These are phyloP conservation scores for Spizaetus ornatus DNA, from an alignment of 2,113 vertebrate genomes.

Conservation along the genomic window DNA sequence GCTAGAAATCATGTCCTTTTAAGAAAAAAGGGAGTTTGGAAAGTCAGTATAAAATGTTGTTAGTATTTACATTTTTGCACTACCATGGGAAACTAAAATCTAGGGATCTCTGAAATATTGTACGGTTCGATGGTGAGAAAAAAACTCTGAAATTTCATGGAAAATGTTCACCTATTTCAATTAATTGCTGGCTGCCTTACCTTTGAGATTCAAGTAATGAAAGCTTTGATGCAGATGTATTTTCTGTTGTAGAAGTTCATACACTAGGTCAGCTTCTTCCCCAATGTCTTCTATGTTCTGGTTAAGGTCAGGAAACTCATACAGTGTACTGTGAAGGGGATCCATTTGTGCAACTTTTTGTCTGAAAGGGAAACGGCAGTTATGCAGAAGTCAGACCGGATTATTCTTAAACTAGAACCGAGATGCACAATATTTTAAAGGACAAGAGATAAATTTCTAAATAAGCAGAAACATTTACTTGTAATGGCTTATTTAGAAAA, in stretches of 20 bases:
- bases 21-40: not conserved
- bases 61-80: not conserved
- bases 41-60: not conserved
- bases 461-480: not conserved
- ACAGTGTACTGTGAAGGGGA: slow-evolving; percentile 44
- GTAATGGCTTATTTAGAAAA: not conserved
- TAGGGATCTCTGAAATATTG: not conserved
- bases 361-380: slow-evolving; percentile 58
- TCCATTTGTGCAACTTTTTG: slow-evolving; percentile 69
- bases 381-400: not conserved
- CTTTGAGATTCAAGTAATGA: slow-evolving; percentile 24
- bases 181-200: slow-evolving; percentile 39
- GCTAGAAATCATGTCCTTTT: not conserved
- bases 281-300: slow-evolving; percentile 69
- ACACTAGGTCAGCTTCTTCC: slow-evolving; percentile 70
- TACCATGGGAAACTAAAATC: not conserved
- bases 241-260: slow-evolving; percentile 55
- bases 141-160: not conserved
- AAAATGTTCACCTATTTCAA: not conserved
- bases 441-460: not conserved
- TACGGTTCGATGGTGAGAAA: not conserved
- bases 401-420: not conserved
- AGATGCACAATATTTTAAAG: not conserved
- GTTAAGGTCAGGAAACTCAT: slow-evolving; percentile 70
- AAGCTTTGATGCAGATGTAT: slow-evolving; percentile 11